A percentile compares a stretch with the other conserved stretches of the same genome.
Conservation (phyloP, 2,888 invertebrate genomes). For the Blastobasis adustella region DNA sequence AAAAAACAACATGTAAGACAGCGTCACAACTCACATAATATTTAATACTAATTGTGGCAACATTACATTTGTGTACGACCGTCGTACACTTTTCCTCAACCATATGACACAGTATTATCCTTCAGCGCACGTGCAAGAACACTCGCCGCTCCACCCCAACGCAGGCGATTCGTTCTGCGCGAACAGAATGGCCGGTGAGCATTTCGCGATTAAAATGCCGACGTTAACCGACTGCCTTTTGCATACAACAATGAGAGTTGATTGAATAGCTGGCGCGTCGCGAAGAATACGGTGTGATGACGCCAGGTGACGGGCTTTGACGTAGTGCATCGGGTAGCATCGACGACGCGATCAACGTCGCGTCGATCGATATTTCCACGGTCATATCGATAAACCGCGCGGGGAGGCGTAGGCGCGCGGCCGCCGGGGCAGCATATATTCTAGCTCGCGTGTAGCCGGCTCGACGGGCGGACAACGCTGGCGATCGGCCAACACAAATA, state of each 20-base stretch:
- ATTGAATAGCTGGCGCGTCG: conserved; percentile 39
- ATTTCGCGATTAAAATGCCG: conserved; percentile 18
- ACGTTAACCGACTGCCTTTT: conserved; percentile 36
- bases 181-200: conserved; percentile 7
- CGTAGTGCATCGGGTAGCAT: conserved; percentile 34
- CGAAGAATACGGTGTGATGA: conserved; percentile 43
- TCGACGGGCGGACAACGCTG: conserved; percentile 55
- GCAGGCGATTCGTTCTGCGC: no score
- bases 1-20: not conserved
- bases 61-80: no score
- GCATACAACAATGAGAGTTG: conserved; percentile 45
- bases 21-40: no score
- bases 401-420: conserved; percentile 49
- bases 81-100: no score
- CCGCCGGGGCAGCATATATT: conserved; percentile 28
- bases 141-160: no score
- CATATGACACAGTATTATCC: no score
- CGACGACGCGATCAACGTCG: conserved; percentile 43
- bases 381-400: conserved; percentile 46
- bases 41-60: no score
- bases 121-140: no score
- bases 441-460: conserved; percentile 55
- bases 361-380: conserved; percentile 39
- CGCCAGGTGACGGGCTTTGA: conserved; percentile 56
- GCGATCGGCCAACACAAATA: conserved; percentile 67